Conservation (phyloP, 2,797 vertebrate genomes). For the Diglossa cyanea region DNA sequence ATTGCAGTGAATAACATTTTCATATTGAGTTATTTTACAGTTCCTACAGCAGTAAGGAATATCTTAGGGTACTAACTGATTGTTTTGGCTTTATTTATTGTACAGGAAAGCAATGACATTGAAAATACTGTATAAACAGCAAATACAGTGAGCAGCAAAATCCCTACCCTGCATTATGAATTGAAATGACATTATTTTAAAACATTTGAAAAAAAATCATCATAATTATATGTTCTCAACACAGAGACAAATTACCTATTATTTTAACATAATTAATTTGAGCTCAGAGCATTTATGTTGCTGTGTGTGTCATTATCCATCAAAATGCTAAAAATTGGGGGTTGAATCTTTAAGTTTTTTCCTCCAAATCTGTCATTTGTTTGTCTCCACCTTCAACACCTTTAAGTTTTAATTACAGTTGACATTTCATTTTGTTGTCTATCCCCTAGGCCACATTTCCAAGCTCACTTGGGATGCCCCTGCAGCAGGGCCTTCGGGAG, state of each 20-base stretch:
- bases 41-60: constrained; percentile 53
- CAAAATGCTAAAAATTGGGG: constrained; percentile 41
- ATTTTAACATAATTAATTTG: constrained; percentile 70
- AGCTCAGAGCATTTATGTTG: constrained; percentile 51
- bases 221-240: constrained; percentile 71
- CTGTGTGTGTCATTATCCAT: constrained; percentile 44
- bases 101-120: constrained; percentile 62
- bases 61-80: constrained; percentile 37
- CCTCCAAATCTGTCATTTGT: neutral
- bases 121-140: constrained; percentile 69
- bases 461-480: neutral
- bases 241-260: constrained; percentile 58
- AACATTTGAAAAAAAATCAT: constrained; percentile 60
- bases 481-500: neutral
- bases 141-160: constrained; percentile 58
- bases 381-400: neutral
- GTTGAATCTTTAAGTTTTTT: constrained; percentile 36
- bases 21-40: constrained; percentile 56
- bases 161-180: constrained; percentile 52
- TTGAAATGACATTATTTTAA: constrained; percentile 66
- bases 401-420: neutral
- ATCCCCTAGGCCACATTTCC: neutral
- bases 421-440: neutral
- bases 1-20: constrained; percentile 55
- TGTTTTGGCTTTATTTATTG: constrained; percentile 57